Evolutionary conservation across 2,113 vertebrate genomes (phyloP).

Genomic region (Pomatorhinus ruficollis): DNA sequence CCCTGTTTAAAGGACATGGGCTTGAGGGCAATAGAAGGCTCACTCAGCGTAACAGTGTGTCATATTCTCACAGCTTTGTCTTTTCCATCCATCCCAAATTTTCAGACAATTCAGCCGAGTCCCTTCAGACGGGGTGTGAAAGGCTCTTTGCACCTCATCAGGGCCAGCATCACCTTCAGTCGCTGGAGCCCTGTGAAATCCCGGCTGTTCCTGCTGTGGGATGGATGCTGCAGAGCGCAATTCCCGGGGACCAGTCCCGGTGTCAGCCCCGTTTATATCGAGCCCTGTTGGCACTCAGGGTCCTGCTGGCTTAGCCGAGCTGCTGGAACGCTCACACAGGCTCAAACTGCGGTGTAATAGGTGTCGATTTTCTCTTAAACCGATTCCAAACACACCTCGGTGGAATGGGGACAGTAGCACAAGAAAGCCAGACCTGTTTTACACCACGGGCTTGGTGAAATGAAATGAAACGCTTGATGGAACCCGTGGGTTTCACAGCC

Average conservation of each 20-base stretch:
- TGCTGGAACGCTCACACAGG: rapidly evolving
- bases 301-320: neutral
- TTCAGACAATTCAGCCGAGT: neutral
- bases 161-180: neutral
- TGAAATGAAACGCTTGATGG: neutral
- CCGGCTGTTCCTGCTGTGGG: neutral
- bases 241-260: neutral
- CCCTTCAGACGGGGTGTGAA: neutral
- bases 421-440: neutral
- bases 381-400: neutral
- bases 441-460: neutral
- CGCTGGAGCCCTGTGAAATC: neutral
- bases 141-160: neutral
- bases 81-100: neutral
- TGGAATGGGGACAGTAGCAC: neutral
- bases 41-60: neutral
- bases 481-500: neutral
- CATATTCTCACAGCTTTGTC: neutral
- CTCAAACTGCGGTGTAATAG: neutral
- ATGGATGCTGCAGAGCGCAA: rapidly evolving
- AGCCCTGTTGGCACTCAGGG: neutral
- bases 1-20: neutral
- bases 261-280: rapidly evolving
- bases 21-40: neutral
- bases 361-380: too few species aligned